phyloP scores from a whole-genome alignment of 2,797 vertebrate genomes.

The Bradypodion pumilum region DNA sequence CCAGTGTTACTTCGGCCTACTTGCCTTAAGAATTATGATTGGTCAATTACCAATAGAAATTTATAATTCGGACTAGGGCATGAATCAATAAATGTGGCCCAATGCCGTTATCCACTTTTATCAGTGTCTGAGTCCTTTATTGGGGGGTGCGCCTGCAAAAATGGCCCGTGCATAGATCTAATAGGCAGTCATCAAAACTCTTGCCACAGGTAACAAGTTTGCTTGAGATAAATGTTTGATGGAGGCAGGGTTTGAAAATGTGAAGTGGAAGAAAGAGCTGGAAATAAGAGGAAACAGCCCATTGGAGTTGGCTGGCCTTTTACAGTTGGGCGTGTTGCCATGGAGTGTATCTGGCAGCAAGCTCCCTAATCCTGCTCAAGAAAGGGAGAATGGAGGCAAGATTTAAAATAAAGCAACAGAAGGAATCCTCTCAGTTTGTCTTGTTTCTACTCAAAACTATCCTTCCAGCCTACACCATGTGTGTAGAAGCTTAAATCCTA shows the following conservation, averaged over 20 bases:
- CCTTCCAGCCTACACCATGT: background rate
- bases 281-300: constrained; percentile 28
- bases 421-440: rapidly evolving
- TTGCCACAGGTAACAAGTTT: background rate
- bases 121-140: too few species aligned
- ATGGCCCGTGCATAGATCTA: background rate
- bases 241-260: background rate
- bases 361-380: constrained; percentile 52
- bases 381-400: constrained; percentile 24
- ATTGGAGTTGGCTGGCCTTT: constrained; percentile 43
- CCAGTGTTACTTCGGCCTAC: too few species aligned
- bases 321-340: constrained; percentile 64
- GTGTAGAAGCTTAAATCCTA: background rate
- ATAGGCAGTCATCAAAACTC: background rate
- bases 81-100: too few species aligned
- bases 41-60: too few species aligned
- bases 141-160: too few species aligned
- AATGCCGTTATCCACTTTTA: too few species aligned
- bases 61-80: too few species aligned
- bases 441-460: background rate
- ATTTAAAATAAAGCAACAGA: constrained; percentile 34
- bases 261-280: background rate
- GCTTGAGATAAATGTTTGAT: constrained; percentile 1
- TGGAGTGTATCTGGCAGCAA: constrained; percentile 53
- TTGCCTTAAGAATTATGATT: too few species aligned